These are phyloP conservation scores for Campaea margaritaria DNA, from an alignment of 2,888 invertebrate genomes.

Conservation along the genomic window DNA sequence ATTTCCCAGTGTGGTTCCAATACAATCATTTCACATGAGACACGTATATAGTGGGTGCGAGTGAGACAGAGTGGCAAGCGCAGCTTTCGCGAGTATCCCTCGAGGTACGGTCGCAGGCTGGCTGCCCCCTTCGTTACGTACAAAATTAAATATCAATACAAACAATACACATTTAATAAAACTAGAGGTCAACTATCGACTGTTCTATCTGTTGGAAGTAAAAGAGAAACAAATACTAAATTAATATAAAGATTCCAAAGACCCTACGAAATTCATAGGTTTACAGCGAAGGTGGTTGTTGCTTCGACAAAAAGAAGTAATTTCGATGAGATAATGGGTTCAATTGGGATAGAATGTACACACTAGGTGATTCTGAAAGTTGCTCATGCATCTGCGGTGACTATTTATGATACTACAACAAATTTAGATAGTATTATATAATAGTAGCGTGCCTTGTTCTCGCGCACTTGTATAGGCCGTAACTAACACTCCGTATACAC, in stretches of 20 bases:
- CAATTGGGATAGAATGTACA: conserved; percentile 1
- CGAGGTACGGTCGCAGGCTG: conserved; percentile 68
- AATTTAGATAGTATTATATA: neutral
- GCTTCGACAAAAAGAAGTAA: neutral
- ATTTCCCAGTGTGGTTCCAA: conserved; percentile 16
- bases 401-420: conserved; percentile 2
- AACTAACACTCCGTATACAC: neutral
- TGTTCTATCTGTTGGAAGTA: conserved; percentile 40
- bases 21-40: conserved; percentile 60
- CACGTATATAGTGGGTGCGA: conserved; percentile 46
- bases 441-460: conserved; percentile 10
- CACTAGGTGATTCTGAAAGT: conserved; percentile 23
- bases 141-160: conserved; percentile 54
- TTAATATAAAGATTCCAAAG: conserved; percentile 26
- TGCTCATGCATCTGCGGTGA: conserved; percentile 18
- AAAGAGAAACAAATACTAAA: conserved; percentile 33
- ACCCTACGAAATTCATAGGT: neutral
- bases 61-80: conserved; percentile 70
- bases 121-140: conserved; percentile 69
- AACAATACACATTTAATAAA: conserved; percentile 36
- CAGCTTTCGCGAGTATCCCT: conserved; percentile 53
- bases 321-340: neutral
- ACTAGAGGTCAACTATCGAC: conserved; percentile 34
- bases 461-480: conserved; percentile 1
- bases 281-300: neutral